Conservation (phyloP, 2,113 vertebrate genomes). For the Elaphurus davidianus region DNA sequence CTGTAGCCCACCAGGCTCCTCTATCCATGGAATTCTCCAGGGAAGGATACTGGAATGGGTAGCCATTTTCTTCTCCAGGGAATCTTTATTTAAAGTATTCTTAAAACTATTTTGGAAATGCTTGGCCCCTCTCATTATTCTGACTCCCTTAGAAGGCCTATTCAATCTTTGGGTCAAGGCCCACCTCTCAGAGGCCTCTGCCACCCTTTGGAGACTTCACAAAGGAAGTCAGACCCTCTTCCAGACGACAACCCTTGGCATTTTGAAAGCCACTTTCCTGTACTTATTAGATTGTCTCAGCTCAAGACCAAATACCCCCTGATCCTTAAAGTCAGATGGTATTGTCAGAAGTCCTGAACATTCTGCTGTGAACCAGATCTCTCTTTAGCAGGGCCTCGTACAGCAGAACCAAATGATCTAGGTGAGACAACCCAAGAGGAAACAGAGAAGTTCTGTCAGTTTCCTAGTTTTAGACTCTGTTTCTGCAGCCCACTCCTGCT, state of each 20-base stretch:
- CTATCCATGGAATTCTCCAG: not conserved
- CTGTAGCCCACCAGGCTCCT: not conserved
- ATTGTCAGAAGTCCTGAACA: not conserved
- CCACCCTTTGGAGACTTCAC: not conserved
- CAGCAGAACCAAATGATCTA: not conserved
- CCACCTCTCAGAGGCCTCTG: not conserved
- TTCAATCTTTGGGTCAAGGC: not conserved
- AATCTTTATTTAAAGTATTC: not conserved
- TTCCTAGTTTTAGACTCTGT: not conserved
- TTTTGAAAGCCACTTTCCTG: not conserved
- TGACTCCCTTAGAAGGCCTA: not conserved
- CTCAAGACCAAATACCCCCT: not conserved
- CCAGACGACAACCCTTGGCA: not conserved
- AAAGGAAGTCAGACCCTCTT: not conserved
- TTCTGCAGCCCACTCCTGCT: not conserved
- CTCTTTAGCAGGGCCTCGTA: not conserved
- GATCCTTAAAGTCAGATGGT: not conserved
- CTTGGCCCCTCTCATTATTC: not conserved
- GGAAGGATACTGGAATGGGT: not conserved
- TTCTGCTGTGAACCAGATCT: not conserved
- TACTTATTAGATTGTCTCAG: not conserved
- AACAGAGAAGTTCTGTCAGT: not conserved
- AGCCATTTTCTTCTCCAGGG: not conserved
- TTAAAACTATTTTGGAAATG: constrained; percentile 9
- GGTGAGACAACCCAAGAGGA: not conserved